phyloP scores from a whole-genome alignment of 1,140 invertebrate genomes.

The Drosophila pallidifrons region DNA sequence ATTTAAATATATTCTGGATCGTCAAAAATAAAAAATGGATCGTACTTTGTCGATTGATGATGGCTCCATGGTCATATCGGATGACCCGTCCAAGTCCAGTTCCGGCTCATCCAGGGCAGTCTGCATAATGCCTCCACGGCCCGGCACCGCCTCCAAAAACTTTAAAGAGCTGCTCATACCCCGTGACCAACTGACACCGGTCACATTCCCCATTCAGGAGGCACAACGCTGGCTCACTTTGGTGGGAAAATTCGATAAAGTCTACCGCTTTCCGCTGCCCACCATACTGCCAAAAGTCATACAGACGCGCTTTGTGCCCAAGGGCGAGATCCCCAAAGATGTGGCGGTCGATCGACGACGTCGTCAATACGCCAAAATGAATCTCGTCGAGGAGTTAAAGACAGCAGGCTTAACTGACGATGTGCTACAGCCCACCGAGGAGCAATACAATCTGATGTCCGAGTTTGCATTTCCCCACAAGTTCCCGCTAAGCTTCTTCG shows the following conservation, averaged over 20 bases:
- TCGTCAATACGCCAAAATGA: conserved; percentile 66
- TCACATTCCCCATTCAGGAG: conserved; percentile 67
- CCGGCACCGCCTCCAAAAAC: conserved; percentile 62
- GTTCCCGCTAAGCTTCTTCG: conserved; percentile 78
- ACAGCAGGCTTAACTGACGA: conserved; percentile 57
- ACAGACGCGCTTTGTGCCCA: conserved; percentile 66
- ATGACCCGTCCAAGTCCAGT: background rate
- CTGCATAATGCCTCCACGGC: conserved; percentile 70
- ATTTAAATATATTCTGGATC: conserved; percentile 9
- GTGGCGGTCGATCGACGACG: conserved; percentile 78
- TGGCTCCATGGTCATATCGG: background rate
- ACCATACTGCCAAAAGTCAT: conserved; percentile 79
- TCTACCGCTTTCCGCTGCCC: conserved; percentile 73
- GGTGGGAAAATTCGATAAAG: conserved; percentile 43
- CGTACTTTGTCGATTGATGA: background rate
- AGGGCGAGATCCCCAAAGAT: conserved; percentile 73
- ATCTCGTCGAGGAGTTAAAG: conserved; percentile 60
- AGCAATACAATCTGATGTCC: conserved; percentile 69
- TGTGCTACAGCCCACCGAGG: conserved; percentile 71
- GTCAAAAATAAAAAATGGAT: conserved; percentile 6
- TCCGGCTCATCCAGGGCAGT: conserved; percentile 9
- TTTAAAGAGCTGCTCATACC: conserved; percentile 68
- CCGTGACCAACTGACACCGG: conserved; percentile 53
- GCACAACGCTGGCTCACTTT: conserved; percentile 79
- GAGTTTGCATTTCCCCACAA: conserved; percentile 77